Percentiles rank a stretch among this genome's conserved stretches.
These are phyloP conservation scores for Amazona guildingii DNA, from an alignment of 2,113 vertebrate genomes.

Conservation along the genomic window DNA sequence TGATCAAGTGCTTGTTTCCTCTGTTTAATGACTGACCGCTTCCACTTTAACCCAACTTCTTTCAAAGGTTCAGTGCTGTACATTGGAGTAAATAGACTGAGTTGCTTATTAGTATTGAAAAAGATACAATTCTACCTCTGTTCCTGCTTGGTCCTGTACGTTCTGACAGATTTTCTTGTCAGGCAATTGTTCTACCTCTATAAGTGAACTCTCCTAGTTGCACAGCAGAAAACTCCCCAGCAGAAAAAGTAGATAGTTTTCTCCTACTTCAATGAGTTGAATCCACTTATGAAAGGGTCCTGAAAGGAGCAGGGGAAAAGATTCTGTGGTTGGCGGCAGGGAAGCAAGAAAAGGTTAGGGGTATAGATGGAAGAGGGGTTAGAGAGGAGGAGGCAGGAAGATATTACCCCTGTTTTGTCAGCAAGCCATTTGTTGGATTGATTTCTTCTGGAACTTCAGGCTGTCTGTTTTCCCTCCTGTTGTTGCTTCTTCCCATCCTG, in stretches of 20 bases:
- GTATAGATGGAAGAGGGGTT: not conserved
- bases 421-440: not conserved
- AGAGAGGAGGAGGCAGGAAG: not conserved
- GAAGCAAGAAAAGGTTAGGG: not conserved
- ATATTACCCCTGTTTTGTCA: not conserved
- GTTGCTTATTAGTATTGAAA: not conserved
- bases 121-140: not conserved
- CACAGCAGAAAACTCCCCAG: not conserved
- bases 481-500: not conserved
- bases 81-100: not conserved
- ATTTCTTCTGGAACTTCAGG: slow-evolving; percentile 9
- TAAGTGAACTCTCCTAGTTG: not conserved
- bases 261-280: not conserved
- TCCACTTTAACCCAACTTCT: not conserved
- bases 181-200: not conserved
- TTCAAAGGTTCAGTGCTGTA: not conserved
- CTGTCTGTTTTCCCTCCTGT: not conserved
- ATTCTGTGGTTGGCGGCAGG: rapidly evolving
- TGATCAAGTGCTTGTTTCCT: not conserved
- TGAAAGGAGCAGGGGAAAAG: not conserved
- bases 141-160: not conserved
- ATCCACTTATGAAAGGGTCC: not conserved
- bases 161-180: not conserved
- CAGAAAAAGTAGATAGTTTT: not conserved
- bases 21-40: not conserved